Percentiles rank a stretch among this genome's conserved stretches.
These are phyloP conservation scores for Drosophila rubida DNA, from an alignment of 2,888 invertebrate species.

Conservation along the genomic window DNA sequence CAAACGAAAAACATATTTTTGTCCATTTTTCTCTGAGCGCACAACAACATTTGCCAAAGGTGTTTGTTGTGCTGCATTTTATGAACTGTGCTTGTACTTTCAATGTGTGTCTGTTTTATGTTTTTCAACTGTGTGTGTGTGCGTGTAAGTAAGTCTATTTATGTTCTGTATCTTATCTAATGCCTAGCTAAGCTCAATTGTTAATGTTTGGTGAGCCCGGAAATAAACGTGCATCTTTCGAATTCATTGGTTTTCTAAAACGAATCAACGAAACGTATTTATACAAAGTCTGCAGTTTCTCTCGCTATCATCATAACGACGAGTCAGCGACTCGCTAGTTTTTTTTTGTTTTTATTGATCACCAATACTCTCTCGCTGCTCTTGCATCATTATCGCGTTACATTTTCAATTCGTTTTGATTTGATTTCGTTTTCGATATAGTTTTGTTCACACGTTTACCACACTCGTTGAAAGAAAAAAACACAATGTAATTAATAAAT, in stretches of 20 bases:
- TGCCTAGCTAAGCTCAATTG: constrained; percentile 45
- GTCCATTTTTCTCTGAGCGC: constrained; percentile 54
- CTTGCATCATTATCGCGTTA: constrained; percentile 29
- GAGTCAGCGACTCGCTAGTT: constrained; percentile 5
- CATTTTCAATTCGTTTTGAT: constrained; percentile 14
- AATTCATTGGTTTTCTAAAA: constrained; percentile 34
- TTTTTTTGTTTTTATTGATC: constrained; percentile 24
- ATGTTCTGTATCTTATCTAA: constrained; percentile 32
- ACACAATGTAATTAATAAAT: constrained; percentile 71
- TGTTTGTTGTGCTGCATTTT: constrained; percentile 42
- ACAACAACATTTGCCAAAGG: constrained; percentile 60
- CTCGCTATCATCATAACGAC: constrained; percentile 4
- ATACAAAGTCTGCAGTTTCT: constrained; percentile 18
- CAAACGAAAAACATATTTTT: constrained; percentile 84
- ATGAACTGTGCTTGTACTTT: constrained; percentile 5
- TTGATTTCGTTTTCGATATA: constrained; percentile 30
- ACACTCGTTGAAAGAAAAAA: constrained; percentile 78
- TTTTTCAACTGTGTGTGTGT: constrained; percentile 4
- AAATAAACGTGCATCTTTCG: constrained; percentile 26
- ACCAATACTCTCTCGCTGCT: constrained; percentile 31
- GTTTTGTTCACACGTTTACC: constrained; percentile 46
- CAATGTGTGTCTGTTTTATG: constrained; percentile 18
- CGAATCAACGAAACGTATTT: constrained; percentile 50
- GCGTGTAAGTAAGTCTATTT: constrained; percentile 3
- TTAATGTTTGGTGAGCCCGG: constrained; percentile 17